phyloP scores from a whole-genome alignment of 2,797 vertebrate species.

The Myripristis murdjan region DNA sequence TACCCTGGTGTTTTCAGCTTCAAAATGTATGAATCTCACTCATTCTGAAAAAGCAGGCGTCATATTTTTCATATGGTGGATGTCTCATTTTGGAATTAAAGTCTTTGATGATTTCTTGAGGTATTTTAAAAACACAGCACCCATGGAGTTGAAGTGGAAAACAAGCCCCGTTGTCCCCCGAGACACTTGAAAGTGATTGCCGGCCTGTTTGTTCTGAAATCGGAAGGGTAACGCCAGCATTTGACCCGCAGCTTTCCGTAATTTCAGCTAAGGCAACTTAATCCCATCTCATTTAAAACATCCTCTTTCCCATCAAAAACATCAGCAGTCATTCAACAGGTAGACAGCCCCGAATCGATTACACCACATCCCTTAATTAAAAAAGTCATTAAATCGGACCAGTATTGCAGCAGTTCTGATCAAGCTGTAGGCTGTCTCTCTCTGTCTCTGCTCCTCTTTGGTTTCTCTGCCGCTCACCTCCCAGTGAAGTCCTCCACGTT shows the following conservation, averaged over 20 bases:
- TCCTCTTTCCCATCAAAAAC: constrained; percentile 38
- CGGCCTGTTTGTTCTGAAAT: constrained; percentile 34
- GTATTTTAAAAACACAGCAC: constrained; percentile 25
- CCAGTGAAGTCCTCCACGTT: constrained; percentile 55
- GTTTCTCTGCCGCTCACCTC: constrained; percentile 28
- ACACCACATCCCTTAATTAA: constrained; percentile 53
- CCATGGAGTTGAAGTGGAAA: not conserved
- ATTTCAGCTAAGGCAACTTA: constrained; percentile 40
- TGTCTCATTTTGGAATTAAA: not conserved
- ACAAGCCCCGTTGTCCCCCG: constrained; percentile 24
- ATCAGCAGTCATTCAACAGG: constrained; percentile 47
- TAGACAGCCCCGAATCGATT: constrained; percentile 49
- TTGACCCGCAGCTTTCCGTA: constrained; percentile 37
- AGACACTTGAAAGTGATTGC: constrained; percentile 9
- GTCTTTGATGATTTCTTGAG: not conserved
- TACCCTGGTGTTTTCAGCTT: not conserved
- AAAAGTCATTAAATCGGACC: constrained; percentile 60
- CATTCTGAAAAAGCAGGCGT: not conserved
- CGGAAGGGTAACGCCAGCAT: constrained; percentile 29
- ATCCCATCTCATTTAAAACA: constrained; percentile 63
- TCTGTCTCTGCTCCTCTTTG: constrained; percentile 18
- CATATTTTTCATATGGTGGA: constrained; percentile 1
- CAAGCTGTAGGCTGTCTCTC: constrained; percentile 20
- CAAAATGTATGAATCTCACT: too few relatives aligned
- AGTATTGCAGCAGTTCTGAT: constrained; percentile 27